Evolutionary conservation across 1,140 invertebrate species (phyloP).

Genomic region (Adelges cooleyi): DNA sequence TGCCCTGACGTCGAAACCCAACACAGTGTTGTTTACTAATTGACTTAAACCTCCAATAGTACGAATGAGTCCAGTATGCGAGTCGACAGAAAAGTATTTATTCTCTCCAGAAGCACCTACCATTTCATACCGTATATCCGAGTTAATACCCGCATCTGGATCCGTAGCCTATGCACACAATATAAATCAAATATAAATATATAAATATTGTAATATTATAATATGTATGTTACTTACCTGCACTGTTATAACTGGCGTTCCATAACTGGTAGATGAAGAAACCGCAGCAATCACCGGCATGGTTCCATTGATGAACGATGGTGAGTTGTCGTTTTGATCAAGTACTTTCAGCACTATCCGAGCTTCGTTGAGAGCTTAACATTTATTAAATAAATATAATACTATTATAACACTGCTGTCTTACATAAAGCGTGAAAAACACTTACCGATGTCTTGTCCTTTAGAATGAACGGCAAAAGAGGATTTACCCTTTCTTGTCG

Average conservation of each 20-base stretch:
- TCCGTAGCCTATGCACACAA: slow-evolving; percentile 66
- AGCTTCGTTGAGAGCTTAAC: slow-evolving; percentile 48
- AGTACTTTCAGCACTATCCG: slow-evolving; percentile 59
- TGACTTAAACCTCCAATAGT: neutral
- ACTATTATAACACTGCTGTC: neutral
- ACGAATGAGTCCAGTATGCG: slow-evolving; percentile 55
- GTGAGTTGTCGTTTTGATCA: slow-evolving; percentile 71
- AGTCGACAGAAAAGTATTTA: slow-evolving; percentile 60
- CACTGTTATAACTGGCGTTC: slow-evolving; percentile 61
- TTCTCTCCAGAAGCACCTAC: slow-evolving; percentile 47
- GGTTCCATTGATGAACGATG: slow-evolving; percentile 56
- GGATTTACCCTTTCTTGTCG: slow-evolving; percentile 46
- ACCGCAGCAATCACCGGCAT: slow-evolving; percentile 65
- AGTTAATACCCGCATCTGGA: slow-evolving; percentile 59
- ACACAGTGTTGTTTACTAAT: slow-evolving; percentile 42
- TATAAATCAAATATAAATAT: no score
- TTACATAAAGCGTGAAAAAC: no score
- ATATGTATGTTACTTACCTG: slow-evolving; percentile 40
- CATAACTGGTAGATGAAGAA: slow-evolving; percentile 62
- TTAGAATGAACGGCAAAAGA: slow-evolving; percentile 59
- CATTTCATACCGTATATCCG: slow-evolving; percentile 67
- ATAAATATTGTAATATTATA: no score
- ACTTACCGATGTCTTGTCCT: slow-evolving; percentile 47
- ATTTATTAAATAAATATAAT: neutral
- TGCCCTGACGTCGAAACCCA: slow-evolving; percentile 78